phyloP scores from a whole-genome alignment of 2,113 vertebrate genomes.

The Mohoua ochrocephala region DNA sequence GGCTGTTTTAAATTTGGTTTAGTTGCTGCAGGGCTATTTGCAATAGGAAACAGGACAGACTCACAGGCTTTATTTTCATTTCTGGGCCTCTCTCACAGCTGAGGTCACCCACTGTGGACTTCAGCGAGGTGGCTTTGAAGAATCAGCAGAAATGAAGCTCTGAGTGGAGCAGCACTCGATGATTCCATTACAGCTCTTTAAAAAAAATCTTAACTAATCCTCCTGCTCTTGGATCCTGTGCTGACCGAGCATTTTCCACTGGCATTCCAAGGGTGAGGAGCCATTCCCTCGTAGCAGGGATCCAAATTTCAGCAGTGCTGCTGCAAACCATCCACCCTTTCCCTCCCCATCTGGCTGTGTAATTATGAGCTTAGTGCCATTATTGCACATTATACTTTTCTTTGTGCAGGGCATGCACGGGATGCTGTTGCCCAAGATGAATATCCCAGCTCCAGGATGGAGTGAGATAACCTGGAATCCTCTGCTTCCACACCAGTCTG shows the following conservation, averaged over 20 bases:
- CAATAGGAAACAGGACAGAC: neutral
- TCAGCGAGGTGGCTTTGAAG: neutral
- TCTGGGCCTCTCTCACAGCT: neutral
- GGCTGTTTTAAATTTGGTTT: neutral
- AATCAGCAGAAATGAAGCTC: neutral
- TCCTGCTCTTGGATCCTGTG: neutral
- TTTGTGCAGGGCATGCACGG: neutral
- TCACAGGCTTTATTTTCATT: neutral
- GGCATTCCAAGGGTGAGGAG: neutral
- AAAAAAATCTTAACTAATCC: neutral
- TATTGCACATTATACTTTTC: neutral
- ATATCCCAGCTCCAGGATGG: neutral
- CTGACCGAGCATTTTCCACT: constrained; percentile 10
- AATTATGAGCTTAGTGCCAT: constrained; percentile 43
- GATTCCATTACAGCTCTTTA: neutral
- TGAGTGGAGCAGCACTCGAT: neutral
- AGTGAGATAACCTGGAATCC: neutral
- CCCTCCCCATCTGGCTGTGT: neutral
- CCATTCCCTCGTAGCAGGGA: neutral
- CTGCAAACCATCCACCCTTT: constrained; percentile 24
- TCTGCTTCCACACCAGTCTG: neutral
- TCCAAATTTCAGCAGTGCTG: neutral
- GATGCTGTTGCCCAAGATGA: neutral
- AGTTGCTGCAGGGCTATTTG: neutral
- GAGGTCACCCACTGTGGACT: neutral